Conservation (phyloP, 2,113 vertebrate species). For the Monopterus albus region DNA sequence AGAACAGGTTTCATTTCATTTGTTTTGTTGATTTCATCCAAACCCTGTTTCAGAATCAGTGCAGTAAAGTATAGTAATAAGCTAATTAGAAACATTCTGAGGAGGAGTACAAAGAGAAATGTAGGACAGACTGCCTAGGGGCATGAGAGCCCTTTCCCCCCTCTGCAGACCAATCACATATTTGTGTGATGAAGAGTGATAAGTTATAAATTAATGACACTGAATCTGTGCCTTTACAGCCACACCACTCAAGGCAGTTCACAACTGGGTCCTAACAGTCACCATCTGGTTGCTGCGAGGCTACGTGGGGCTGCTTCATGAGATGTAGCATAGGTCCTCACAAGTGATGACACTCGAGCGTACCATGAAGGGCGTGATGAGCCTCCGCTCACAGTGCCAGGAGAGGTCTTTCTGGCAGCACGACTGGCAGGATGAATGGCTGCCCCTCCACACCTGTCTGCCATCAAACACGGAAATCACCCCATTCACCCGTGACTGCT, state of each 20-base stretch:
- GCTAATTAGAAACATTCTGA: conserved; percentile 29
- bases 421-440: conserved; percentile 25
- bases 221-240: conserved; percentile 17
- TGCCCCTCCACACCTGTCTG: conserved; percentile 48
- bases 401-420: conserved; percentile 47
- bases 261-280: background rate
- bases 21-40: conserved; percentile 31
- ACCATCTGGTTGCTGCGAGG: conserved; percentile 3
- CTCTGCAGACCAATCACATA: conserved; percentile 1
- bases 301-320: too few relatives aligned
- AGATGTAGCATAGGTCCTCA: conserved; percentile 26
- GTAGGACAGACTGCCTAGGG: background rate
- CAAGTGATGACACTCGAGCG: conserved; percentile 48
- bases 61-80: conserved; percentile 16
- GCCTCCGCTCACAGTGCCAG: conserved; percentile 41
- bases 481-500: conserved; percentile 48
- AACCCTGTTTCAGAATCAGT: conserved; percentile 23
- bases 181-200: conserved; percentile 1
- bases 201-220: conserved; percentile 15
- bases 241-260: conserved; percentile 14
- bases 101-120: conserved; percentile 10
- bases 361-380: conserved; percentile 30
- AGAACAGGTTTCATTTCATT: conserved; percentile 24
- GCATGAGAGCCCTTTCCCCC: background rate
- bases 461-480: conserved; percentile 60